Evolutionary conservation across 2,113 vertebrate genomes (phyloP).

Genomic region (Psittacus erithacus): DNA sequence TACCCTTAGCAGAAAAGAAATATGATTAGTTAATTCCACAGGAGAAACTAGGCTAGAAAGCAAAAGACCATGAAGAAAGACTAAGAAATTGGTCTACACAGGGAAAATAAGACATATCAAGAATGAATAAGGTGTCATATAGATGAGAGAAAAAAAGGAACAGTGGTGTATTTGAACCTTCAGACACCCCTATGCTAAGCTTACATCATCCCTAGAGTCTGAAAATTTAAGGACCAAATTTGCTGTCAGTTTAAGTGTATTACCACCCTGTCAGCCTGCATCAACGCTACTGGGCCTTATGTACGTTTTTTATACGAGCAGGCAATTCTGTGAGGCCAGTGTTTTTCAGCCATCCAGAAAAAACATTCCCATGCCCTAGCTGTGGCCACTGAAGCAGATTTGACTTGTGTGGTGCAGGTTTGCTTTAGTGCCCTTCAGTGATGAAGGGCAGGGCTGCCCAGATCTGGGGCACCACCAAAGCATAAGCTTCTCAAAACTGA

Average conservation of each 20-base stretch:
- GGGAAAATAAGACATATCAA: not conserved
- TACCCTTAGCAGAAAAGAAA: conserved; percentile 41
- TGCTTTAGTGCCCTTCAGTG: not conserved
- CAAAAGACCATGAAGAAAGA: not conserved
- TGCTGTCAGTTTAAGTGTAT: not conserved
- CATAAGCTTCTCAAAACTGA: not conserved
- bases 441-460: not conserved
- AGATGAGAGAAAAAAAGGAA: not conserved
- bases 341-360: not conserved
- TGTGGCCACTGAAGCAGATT: not conserved
- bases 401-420: not conserved
- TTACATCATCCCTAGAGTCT: not conserved
- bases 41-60: conserved; percentile 3
- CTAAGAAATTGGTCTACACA: not conserved
- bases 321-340: not conserved
- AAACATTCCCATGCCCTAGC: accelerated
- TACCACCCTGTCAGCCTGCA: not conserved
- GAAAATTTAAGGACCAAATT: not conserved
- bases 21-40: conserved; percentile 56
- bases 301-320: not conserved
- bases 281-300: not conserved
- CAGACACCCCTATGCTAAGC: not conserved
- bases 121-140: not conserved
- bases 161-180: not conserved
- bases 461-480: not conserved